These are phyloP conservation scores for Sebastes dallii DNA, from an alignment of 2,797 vertebrate species.

Conservation along the genomic window DNA sequence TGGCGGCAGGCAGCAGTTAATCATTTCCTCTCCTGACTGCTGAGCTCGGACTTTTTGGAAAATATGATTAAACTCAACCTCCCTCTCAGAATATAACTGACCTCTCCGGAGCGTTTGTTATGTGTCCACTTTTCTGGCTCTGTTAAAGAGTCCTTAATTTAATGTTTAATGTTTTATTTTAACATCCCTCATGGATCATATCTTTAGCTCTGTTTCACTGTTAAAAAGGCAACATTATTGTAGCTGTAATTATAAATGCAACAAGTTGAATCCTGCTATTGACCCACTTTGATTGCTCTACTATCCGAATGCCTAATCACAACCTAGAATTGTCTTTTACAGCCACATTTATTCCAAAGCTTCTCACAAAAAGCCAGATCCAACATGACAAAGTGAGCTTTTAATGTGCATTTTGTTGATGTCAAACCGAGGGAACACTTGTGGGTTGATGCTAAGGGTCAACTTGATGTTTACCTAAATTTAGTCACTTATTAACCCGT, in stretches of 20 bases:
- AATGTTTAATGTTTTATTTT: not conserved
- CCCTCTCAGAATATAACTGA: not conserved
- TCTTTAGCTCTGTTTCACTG: not conserved
- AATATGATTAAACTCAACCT: not conserved
- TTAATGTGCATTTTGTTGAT: not conserved
- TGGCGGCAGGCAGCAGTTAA: conserved; percentile 29
- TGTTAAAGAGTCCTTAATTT: not conserved
- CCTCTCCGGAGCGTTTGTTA: not conserved
- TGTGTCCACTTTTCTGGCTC: not conserved
- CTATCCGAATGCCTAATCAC: not conserved
- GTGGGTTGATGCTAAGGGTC: conserved; percentile 49
- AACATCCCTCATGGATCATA: not conserved
- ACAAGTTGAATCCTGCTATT: not conserved
- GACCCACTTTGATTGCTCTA: not conserved
- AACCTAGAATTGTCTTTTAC: not conserved
- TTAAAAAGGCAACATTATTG: not conserved
- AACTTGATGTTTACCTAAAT: conserved; percentile 57
- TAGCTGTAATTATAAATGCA: not conserved
- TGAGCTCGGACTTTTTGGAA: conserved; percentile 5
- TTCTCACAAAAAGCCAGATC: not conserved
- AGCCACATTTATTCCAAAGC: not conserved
- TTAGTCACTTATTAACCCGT: conserved; percentile 79
- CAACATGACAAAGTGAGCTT: not conserved
- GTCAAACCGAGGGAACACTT: not conserved
- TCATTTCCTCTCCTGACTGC: conserved; percentile 28